phyloP scores from a whole-genome alignment of 2,888 invertebrate genomes.

The Caenorhabditis afra region DNA sequence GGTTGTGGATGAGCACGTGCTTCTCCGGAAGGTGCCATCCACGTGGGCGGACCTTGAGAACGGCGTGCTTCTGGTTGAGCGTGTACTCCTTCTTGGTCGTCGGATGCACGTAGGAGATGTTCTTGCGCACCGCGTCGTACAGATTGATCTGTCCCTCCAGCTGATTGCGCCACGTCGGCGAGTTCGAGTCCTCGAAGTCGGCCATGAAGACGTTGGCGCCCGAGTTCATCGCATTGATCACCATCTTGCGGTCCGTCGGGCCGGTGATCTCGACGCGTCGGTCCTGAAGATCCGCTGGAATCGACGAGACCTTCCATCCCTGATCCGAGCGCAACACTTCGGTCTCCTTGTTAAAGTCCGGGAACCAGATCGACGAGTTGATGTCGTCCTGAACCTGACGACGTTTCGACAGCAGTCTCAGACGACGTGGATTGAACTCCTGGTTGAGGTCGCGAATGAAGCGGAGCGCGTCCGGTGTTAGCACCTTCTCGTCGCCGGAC shows the following conservation, averaged over 20 bases:
- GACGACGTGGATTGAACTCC: slow-evolving; percentile 82
- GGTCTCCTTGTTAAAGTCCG: slow-evolving; percentile 83
- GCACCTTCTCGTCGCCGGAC: slow-evolving; percentile 83
- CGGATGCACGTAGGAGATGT: slow-evolving; percentile 79
- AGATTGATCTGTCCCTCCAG: slow-evolving; percentile 85
- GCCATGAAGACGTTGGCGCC: slow-evolving; percentile 81
- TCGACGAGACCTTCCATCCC: slow-evolving; percentile 83
- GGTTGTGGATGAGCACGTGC: slow-evolving; percentile 80
- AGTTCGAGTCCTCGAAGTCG: slow-evolving; percentile 85
- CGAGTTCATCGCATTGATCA: slow-evolving; percentile 85
- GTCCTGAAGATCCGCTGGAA: slow-evolving; percentile 74
- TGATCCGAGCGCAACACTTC: slow-evolving; percentile 82
- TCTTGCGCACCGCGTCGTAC: slow-evolving; percentile 83
- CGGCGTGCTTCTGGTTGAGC: slow-evolving; percentile 83
- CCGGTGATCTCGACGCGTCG: slow-evolving; percentile 82
- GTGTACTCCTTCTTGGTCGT: slow-evolving; percentile 78
- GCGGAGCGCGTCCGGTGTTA: slow-evolving; percentile 84
- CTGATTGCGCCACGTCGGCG: slow-evolving; percentile 87
- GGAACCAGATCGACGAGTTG: slow-evolving; percentile 79
- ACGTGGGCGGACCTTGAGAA: slow-evolving; percentile 86
- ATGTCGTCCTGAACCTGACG: slow-evolving; percentile 73
- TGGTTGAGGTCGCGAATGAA: slow-evolving; percentile 84
- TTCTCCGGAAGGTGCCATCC: slow-evolving; percentile 87
- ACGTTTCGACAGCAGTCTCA: slow-evolving; percentile 74
- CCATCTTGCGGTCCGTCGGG: slow-evolving; percentile 84